phyloP scores from a whole-genome alignment of 1,140 invertebrate species.

The Antheraea pernyi region DNA sequence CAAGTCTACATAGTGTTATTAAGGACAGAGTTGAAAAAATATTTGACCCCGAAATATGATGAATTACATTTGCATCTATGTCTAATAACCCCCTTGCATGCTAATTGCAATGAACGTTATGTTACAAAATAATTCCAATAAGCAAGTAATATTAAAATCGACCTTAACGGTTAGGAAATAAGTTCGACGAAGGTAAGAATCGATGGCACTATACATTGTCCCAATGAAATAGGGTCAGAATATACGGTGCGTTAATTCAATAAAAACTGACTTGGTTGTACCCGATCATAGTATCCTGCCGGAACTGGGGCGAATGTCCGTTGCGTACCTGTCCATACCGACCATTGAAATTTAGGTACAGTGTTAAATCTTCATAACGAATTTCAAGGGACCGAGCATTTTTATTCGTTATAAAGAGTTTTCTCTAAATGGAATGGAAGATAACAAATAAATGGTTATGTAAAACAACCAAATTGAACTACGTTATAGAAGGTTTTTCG shows the following conservation, averaged over 20 bases:
- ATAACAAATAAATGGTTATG: too few relatives aligned
- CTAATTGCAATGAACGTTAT: constrained; percentile 21
- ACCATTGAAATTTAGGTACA: neutral
- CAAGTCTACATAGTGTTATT: too few relatives aligned
- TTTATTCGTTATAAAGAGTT: too few relatives aligned
- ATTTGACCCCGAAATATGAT: neutral
- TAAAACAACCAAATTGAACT: too few relatives aligned
- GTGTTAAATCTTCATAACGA: too few relatives aligned
- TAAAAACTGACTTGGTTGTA: constrained; percentile 28
- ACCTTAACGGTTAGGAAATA: constrained; percentile 8
- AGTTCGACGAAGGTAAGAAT: constrained; percentile 7
- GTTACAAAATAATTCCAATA: neutral
- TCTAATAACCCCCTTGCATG: constrained; percentile 22
- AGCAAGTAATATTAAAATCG: neutral
- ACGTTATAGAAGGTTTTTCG: too few relatives aligned
- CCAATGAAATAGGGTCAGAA: constrained; percentile 20
- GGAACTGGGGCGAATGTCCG: constrained; percentile 2
- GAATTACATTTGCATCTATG: constrained; percentile 12
- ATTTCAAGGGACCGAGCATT: too few relatives aligned
- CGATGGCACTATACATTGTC: neutral
- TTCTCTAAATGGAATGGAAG: too few relatives aligned
- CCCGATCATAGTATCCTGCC: neutral
- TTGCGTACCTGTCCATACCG: neutral
- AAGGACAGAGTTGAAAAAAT: neutral
- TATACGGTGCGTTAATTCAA: constrained; percentile 44